phyloP scores from a whole-genome alignment of 2,888 invertebrate species.

The Ophion ellenae region DNA sequence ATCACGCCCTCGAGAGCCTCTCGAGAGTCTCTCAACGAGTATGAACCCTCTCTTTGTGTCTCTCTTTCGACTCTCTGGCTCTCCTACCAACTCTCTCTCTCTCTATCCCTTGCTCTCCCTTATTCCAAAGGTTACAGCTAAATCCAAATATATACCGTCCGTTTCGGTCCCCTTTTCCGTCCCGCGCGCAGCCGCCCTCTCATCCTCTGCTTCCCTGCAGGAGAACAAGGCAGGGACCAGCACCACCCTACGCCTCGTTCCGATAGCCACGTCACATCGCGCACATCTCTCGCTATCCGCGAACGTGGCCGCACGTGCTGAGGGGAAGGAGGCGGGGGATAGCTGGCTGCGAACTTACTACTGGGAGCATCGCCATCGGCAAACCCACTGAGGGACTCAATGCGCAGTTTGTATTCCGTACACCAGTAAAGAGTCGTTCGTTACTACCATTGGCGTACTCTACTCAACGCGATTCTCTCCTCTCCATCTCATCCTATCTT shows the following conservation, averaged over 20 bases:
- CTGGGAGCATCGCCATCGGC: constrained; percentile 41
- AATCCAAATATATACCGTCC: constrained; percentile 44
- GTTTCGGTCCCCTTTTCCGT: constrained; percentile 28
- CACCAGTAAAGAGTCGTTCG: constrained; percentile 77
- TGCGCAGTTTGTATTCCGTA: constrained; percentile 79
- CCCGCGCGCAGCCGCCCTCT: neutral
- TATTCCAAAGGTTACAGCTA: constrained; percentile 41
- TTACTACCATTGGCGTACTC: constrained; percentile 69
- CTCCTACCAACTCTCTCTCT: neutral
- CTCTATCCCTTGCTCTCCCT: constrained; percentile 5
- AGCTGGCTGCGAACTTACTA: constrained; percentile 53
- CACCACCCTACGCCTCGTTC: constrained; percentile 23
- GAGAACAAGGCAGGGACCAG: constrained; percentile 1
- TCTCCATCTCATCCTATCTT: constrained; percentile 27
- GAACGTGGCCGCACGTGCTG: constrained; percentile 75
- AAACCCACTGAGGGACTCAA: constrained; percentile 68
- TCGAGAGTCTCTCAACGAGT: constrained; percentile 49
- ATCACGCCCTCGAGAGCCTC: constrained; percentile 56
- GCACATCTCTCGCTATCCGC: constrained; percentile 64
- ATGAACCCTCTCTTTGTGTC: constrained; percentile 21
- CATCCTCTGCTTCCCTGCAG: constrained; percentile 6
- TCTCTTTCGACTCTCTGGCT: neutral
- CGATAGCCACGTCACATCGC: constrained; percentile 48
- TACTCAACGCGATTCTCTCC: constrained; percentile 35
- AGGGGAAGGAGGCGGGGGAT: constrained; percentile 28